A percentile compares a stretch with the other conserved stretches of the same genome.
phyloP scores from a whole-genome alignment of 2,113 vertebrate species.

The Dipodomys merriami region DNA sequence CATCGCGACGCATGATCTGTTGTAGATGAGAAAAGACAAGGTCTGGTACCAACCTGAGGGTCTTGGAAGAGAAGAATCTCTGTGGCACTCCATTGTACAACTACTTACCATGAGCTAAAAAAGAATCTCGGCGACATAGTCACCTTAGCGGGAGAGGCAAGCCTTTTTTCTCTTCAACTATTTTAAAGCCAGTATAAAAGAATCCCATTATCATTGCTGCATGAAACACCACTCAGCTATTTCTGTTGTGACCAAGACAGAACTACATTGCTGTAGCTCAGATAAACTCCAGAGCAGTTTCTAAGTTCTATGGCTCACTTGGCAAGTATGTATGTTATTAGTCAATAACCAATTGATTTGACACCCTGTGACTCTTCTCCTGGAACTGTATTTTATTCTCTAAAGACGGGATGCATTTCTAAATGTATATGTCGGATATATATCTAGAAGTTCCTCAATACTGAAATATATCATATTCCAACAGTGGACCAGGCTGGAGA shows the following conservation, averaged over 20 bases:
- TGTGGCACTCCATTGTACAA: no score
- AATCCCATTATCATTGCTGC: background rate
- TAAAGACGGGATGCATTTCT: constrained; percentile 36
- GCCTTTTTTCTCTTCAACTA: background rate
- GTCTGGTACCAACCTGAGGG: background rate
- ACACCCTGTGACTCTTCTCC: background rate
- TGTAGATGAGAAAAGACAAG: background rate
- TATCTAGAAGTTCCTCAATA: no score
- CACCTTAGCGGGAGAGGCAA: no score
- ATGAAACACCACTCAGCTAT: background rate
- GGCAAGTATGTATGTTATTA: background rate
- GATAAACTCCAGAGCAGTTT: constrained; percentile 37
- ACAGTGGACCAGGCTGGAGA: background rate
- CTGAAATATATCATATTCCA: background rate
- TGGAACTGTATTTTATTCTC: constrained; percentile 52
- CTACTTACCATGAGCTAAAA: no score
- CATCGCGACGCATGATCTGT: background rate
- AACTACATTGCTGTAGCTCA: background rate
- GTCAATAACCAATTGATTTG: background rate
- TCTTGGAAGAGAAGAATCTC: background rate
- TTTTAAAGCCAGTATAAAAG: background rate
- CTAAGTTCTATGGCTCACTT: background rate
- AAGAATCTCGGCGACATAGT: no score
- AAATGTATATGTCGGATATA: background rate
- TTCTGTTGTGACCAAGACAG: constrained; percentile 40